Base-by-base conservation (phyloP, 1,140 invertebrate genomes). In the Akabosia matsudoensis region DNA sequence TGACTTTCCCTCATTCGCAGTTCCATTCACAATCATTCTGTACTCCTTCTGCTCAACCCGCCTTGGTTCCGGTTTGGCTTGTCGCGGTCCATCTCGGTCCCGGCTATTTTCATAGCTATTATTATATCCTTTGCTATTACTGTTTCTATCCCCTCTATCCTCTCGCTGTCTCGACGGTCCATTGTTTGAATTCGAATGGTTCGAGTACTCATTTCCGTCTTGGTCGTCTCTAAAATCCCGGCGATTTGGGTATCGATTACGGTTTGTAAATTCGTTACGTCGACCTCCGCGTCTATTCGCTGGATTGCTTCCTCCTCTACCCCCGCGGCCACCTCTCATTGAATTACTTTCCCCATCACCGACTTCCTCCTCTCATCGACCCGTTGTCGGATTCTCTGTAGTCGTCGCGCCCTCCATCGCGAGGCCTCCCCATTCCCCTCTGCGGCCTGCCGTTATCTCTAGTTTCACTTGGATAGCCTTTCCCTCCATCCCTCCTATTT, bases 201-300 rank as follows among this genome's bases (percentile, higher is more conserved):
- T 10, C 16, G 61, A 31, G 30, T 16, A 28, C 4, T 67, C 61
- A 30, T 67, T 67, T 30, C 13, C 28, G 4, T 67, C 61, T 13
- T 45, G 37, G 30, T 67, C 61, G 7, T 67, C 61, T n/a, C 61
- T 7, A 7, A 16, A 56, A 45, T 76, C 74, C 31, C 70, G 74
- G 16, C 74, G 61, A 52, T 82, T 74, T 18, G 77, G 70, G 61
- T 82, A 79, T 13, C 80, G 73, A 64, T 80, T 79, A 64, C 79
- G 28, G 73, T 80, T 82, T 0, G 77, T 73, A 72, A 81, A 80
- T 73, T 82, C 82, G 56, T 82, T 79, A 30, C 61, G 61, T 33
- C 81, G 76, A 33, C 78, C 56, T 13, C 67, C 74, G 45, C 74
- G 52, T 14, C 56, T 61, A 61, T 74, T 70, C 34, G 72, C 30